Base-by-base conservation (phyloP, 2,113 vertebrate genomes). In the Gobio gobio region DNA sequence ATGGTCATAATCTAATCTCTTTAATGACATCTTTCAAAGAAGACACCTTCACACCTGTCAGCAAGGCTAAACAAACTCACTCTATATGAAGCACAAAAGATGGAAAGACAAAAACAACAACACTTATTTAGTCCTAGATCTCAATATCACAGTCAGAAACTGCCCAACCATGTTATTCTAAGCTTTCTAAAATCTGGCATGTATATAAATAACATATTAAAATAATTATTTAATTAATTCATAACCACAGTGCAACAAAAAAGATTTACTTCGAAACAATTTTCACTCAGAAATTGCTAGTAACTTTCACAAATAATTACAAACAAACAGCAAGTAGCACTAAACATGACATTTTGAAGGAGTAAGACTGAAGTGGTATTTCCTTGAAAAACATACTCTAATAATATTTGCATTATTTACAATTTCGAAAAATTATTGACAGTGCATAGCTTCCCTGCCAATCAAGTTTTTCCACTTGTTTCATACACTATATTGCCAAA, bases 11-110 rank as follows among this genome's bases (percentile, higher is more conserved):
- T 78, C 54, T 47, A 81, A 66, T 54, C 6, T 78, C 51, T 10
- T 51, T 58, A 78, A 81, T 49, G 33, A 76, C 59, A 36, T 74
- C 78, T 51, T 68, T 63, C 64, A 85, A 47, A 18, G 73, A 33
- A 47, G 40, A 74, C 29, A 49, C 18, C 5, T 33, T 78, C 70
- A 83, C 70, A 82, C 77, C 78, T 64, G 59, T 61, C 51, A 82
- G 29, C 26, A 58, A 63, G 58, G 40, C 61, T 83, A 58, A 85
- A 87, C 76, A 87, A 87, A 84, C 58, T 83, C 18, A 22, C n/a
- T 45, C 16, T 54, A 66, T 80, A 68, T 40, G 66, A 40, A 56
- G 18, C 18, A 20, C 7, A 56, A 56, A 56, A 56, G 54, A 56
- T 22, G 18, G 18, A 6, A 20, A 54, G 14, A 18, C 36, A 66